phyloP scores from a whole-genome alignment of 2,888 invertebrate genomes.

The Parasteatoda lunata region DNA sequence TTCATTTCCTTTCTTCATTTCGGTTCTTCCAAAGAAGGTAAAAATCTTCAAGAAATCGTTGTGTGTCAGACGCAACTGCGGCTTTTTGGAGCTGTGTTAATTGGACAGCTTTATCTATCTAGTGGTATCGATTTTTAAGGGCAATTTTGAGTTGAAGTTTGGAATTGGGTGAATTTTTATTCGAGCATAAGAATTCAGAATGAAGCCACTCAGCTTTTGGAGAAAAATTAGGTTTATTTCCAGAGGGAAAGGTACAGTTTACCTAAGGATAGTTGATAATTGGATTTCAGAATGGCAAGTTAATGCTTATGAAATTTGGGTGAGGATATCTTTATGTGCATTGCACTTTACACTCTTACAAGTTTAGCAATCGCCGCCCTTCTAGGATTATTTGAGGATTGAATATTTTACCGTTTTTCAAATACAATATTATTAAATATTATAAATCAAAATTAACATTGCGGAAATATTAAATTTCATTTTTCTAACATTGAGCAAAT shows the following conservation, averaged over 20 bases:
- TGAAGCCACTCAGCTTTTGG: background rate
- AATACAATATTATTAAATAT: too few species aligned
- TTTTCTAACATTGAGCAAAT: too few species aligned
- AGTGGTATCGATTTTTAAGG: conserved; percentile 23
- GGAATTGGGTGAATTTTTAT: too few species aligned
- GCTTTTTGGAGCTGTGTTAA: conserved; percentile 35
- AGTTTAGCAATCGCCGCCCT: too few species aligned
- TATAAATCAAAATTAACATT: too few species aligned
- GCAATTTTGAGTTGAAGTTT: conserved; percentile 6
- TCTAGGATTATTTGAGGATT: too few species aligned
- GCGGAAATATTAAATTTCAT: too few species aligned
- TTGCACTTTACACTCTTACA: background rate
- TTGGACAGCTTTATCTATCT: conserved; percentile 45
- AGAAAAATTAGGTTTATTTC: background rate
- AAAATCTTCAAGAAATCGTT: conserved; percentile 29
- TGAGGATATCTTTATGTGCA: background rate
- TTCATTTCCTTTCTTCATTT: conserved; percentile 22
- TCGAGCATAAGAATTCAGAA: background rate
- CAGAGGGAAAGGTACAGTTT: background rate
- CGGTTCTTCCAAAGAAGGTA: conserved; percentile 17
- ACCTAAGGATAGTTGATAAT: background rate
- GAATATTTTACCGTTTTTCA: too few species aligned
- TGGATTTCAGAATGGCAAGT: background rate
- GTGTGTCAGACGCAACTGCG: conserved; percentile 29
- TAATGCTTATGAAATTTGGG: background rate